Percentiles rank a stretch among this genome's conserved stretches.
These are phyloP conservation scores for Pagrus major DNA, from an alignment of 2,113 vertebrate species.

Conservation along the genomic window DNA sequence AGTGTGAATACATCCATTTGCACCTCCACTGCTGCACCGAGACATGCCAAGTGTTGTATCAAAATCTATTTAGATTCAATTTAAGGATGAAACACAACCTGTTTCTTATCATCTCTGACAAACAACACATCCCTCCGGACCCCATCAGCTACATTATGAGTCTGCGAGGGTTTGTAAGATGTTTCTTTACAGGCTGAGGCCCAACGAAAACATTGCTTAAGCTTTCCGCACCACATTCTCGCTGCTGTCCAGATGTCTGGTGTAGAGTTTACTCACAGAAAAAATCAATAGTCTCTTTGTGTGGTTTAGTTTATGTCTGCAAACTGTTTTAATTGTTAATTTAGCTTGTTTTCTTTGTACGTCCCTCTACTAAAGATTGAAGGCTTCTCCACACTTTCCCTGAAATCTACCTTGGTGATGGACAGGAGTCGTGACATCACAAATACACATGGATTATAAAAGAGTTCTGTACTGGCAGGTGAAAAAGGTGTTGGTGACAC, in stretches of 20 bases:
- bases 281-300: not conserved
- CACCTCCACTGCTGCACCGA: conserved; percentile 2
- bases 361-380: not conserved
- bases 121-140: conserved; percentile 28
- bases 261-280: not conserved
- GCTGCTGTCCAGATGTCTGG: not conserved
- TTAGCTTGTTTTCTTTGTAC: not conserved
- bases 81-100: conserved; percentile 19
- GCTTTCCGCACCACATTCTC: not conserved
- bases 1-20: conserved; percentile 17
- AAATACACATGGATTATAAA: not conserved
- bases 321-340: conserved; percentile 9
- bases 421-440: not conserved
- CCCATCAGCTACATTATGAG: conserved; percentile 16
- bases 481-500: not conserved
- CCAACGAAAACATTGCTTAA: conserved; percentile 4
- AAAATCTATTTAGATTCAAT: conserved; percentile 16
- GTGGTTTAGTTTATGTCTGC: conserved; percentile 1
- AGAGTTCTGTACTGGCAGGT: not conserved
- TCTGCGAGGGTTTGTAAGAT: conserved; percentile 18
- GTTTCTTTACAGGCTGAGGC: not conserved
- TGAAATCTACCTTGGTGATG: not conserved
- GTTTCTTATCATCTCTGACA: conserved; percentile 29
- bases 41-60: conserved; percentile 9
- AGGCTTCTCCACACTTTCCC: not conserved